A percentile compares a stretch with the other conserved stretches of the same genome.
Conservation (phyloP, 1,140 invertebrate species). For the Sycophaga agraensis region DNA sequence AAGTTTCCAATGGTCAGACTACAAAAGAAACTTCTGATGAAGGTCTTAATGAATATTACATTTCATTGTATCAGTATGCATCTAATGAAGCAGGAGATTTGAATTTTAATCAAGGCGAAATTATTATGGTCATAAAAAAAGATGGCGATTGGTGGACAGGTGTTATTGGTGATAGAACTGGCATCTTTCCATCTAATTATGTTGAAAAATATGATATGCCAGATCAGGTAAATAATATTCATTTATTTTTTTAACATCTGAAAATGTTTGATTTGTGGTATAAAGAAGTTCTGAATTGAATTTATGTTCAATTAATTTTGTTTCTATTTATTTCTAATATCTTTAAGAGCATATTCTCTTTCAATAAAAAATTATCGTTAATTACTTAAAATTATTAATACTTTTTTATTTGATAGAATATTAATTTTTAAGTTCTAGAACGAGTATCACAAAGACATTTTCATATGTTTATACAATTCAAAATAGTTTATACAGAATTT, state of each 20-base stretch:
- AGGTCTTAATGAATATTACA: slow-evolving; percentile 70
- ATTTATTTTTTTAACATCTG: not conserved
- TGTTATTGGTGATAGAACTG: slow-evolving; percentile 76
- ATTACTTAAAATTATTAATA: too few relatives aligned
- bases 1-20: slow-evolving; percentile 34
- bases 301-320: not conserved
- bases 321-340: too few relatives aligned
- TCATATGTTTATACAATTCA: too few relatives aligned
- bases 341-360: too few relatives aligned
- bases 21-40: slow-evolving; percentile 21
- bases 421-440: too few relatives aligned
- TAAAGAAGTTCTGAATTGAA: not conserved
- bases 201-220: slow-evolving; percentile 66
- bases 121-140: slow-evolving; percentile 82
- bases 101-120: slow-evolving; percentile 87
- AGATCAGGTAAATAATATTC: slow-evolving; percentile 45
- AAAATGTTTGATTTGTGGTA: not conserved
- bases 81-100: slow-evolving; percentile 90
- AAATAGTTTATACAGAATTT: too few relatives aligned
- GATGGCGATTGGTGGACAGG: slow-evolving; percentile 99
- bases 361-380: too few relatives aligned
- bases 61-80: slow-evolving; percentile 80
- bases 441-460: too few relatives aligned
- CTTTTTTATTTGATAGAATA: too few relatives aligned
- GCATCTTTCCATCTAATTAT: slow-evolving; percentile 96